Conservation (phyloP, 2,797 vertebrate species). For the Crypturellus tataupa region DNA sequence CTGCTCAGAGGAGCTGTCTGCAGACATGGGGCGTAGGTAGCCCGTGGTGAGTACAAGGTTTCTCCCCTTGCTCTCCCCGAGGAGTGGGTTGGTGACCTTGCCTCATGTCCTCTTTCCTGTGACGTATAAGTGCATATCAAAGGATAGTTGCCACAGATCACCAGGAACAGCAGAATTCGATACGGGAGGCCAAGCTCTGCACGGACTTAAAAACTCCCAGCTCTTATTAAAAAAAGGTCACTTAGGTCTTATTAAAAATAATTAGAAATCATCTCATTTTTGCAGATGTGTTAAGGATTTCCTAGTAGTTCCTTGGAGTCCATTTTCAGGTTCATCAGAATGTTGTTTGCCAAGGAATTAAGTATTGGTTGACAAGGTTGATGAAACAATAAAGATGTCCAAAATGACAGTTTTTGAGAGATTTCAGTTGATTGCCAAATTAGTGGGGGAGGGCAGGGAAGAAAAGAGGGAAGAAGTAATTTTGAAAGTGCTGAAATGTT, state of each 20-base stretch:
- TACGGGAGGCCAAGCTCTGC: background rate
- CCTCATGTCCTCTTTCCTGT: background rate
- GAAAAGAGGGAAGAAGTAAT: background rate
- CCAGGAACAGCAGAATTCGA: background rate
- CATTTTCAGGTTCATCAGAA: background rate
- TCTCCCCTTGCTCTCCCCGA: background rate
- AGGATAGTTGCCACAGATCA: background rate
- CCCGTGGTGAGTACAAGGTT: background rate
- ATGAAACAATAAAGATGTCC: background rate
- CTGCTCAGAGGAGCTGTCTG: background rate
- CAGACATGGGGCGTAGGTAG: background rate
- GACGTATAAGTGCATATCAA: background rate
- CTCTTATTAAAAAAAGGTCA: background rate
- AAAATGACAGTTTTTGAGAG: background rate
- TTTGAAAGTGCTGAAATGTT: background rate
- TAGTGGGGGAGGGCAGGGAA: background rate
- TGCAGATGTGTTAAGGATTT: background rate
- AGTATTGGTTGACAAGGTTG: background rate
- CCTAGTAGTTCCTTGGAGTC: background rate
- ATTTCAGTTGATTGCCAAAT: background rate
- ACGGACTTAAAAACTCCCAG: background rate
- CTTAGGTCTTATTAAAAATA: background rate
- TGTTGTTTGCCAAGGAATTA: background rate
- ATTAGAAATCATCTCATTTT: background rate
- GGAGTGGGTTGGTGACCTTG: background rate